Conservation (phyloP, 2,888 invertebrate genomes). For the Augochlorella aurata region DNA sequence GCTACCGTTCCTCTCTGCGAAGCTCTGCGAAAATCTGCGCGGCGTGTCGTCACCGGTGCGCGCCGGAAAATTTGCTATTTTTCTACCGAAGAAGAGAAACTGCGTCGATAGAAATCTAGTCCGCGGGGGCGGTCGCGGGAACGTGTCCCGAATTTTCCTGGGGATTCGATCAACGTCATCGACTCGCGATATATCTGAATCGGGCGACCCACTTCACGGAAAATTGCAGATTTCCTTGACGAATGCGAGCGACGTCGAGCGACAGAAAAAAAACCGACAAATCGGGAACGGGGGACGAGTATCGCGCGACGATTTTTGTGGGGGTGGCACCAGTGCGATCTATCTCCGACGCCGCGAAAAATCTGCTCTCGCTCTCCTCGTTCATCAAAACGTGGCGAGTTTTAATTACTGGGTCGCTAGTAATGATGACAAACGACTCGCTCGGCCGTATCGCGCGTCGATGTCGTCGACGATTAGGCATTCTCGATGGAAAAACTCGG, state of each 20-base stretch:
- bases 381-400: slow-evolving; percentile 55
- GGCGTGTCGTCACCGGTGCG: background rate
- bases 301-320: slow-evolving; percentile 25
- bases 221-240: slow-evolving; percentile 47
- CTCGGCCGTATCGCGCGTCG: slow-evolving; percentile 40
- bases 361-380: slow-evolving; percentile 46
- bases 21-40: background rate
- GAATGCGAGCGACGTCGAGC: slow-evolving; percentile 23
- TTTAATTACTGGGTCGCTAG: slow-evolving; percentile 53
- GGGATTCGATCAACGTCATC: slow-evolving; percentile 37
- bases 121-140: background rate
- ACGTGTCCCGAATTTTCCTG: slow-evolving; percentile 36
- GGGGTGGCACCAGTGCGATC: slow-evolving; percentile 23
- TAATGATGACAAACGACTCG: slow-evolving; percentile 62
- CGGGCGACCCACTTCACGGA: slow-evolving; percentile 35
- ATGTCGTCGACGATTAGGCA: slow-evolving; percentile 28
- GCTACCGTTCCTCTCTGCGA: background rate
- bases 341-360: slow-evolving; percentile 50
- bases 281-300: background rate
- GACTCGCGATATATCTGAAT: slow-evolving; percentile 46
- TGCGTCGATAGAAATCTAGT: slow-evolving; percentile 23
- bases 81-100: slow-evolving; percentile 5
- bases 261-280: background rate
- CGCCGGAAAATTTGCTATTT: slow-evolving; percentile 4
- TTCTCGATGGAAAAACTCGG: background rate